Conservation (phyloP, 2,113 vertebrate species). For the Mellivora capensis region DNA sequence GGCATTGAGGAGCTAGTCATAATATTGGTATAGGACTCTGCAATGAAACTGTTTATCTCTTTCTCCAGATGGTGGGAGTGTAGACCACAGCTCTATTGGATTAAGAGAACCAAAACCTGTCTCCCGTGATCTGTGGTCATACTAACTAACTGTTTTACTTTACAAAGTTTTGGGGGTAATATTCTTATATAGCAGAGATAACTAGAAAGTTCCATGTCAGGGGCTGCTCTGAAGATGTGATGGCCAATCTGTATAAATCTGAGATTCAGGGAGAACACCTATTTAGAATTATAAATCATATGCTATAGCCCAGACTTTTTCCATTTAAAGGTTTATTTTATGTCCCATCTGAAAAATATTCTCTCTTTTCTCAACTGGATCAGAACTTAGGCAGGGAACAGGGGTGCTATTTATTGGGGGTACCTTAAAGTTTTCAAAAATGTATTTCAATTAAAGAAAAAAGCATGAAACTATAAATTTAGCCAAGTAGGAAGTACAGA, state of each 20-base stretch:
- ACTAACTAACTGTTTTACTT: not conserved
- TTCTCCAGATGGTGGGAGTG: not conserved
- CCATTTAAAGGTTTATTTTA: not conserved
- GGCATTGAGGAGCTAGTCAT: not conserved
- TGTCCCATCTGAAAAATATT: not conserved
- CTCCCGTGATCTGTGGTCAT: not conserved
- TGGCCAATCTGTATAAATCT: not conserved
- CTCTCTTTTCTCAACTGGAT: not conserved
- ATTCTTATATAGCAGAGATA: not conserved
- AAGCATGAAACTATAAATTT: not conserved
- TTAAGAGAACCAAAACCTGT: not conserved
- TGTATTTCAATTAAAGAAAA: not conserved
- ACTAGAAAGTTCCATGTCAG: not conserved
- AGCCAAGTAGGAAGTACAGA: not conserved
- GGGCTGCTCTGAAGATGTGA: not conserved
- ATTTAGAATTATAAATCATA: not conserved
- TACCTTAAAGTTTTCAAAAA: not conserved
- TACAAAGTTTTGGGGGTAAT: not conserved
- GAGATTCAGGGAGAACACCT: not conserved
- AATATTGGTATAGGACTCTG: not conserved
- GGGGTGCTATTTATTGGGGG: not conserved
- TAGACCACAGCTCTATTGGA: not conserved
- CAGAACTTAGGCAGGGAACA: not conserved
- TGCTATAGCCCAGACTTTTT: not conserved
- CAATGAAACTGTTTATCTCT: not conserved